Evolutionary conservation across 2,888 invertebrate species (phyloP), one percentile per base, ranked within the genome.

Genomic region (Phalera bucephala): DNA sequence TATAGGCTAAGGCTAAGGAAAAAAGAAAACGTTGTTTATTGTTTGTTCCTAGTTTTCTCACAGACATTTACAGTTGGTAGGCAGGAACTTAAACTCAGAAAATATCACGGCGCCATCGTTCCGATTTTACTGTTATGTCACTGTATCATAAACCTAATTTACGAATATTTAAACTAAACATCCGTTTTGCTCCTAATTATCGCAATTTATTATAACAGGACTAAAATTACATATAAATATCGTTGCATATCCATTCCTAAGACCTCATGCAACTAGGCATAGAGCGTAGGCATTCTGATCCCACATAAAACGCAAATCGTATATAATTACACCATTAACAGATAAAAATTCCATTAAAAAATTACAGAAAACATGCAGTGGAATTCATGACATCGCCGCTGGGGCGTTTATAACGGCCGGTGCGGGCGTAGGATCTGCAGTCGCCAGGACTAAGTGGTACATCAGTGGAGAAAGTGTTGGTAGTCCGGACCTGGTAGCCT

Each of bases 381-480:
- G 86, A 75, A 86, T 86, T 78, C 72, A 62, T 75, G 70, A 65
- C 67, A 64, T 55, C 43, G 60, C 48, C 64, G 55, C 58, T 59
- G 56, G 57, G 60, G 49, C 54, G 62, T 64, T 73, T 83, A 84
- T 75, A 85, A 77, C 70, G 42, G 61, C 45, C 40, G 40, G 69
- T 72, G 72, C 76, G 72, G 75, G 73, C 53, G 45, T 62, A 62
- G 68, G 61, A 61, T 56, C 53, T 51, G 69, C 80, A 82, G 64
- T 54, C 57, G 69, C 54, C 71, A 80, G 86, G 80, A 82, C 70
- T 60, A 82, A 77, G 81, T 82, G 70, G 80, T 73, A 52, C 80
- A 68, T 46, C 29, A 51, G 56, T 53, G 76, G 84, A 83, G 88
- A 88, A 88, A 88, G 88, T 80, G 49, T 69, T 66, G 72, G 72